phyloP scores from a whole-genome alignment of 2,113 vertebrate species.

The Lonchura striata region DNA sequence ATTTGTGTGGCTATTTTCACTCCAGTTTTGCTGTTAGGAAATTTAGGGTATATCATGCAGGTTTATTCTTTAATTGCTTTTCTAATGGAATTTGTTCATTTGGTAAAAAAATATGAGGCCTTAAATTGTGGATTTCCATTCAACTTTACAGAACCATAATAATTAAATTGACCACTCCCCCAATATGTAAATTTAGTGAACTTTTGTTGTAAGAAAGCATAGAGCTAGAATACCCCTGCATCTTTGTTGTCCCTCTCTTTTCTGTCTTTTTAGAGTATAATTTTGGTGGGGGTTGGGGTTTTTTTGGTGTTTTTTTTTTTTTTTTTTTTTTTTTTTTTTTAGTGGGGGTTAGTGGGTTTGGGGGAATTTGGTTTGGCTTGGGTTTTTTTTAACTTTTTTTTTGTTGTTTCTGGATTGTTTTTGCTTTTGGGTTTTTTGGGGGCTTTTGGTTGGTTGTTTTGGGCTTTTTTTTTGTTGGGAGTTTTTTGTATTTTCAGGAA shows the following conservation, averaged over 20 bases:
- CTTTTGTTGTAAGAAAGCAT: neutral
- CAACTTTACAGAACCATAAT: neutral
- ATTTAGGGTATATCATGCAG: neutral
- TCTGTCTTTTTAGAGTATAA: neutral
- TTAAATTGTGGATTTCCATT: neutral
- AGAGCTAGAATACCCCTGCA: neutral
- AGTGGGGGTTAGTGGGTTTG: rapidly evolving
- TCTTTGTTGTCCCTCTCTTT: neutral
- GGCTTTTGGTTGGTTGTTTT: neutral
- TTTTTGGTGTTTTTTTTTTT: too few species aligned
- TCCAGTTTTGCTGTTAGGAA: neutral
- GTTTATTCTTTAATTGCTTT: neutral
- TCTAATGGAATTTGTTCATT: neutral
- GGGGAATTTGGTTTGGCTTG: neutral
- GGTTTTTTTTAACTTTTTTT: neutral
- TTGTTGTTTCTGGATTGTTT: neutral
- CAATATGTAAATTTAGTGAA: neutral
- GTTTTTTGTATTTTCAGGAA: neutral
- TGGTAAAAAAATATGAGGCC: neutral
- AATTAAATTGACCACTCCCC: neutral
- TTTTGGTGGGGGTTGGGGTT: neutral
- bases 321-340: too few species aligned
- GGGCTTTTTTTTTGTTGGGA: rapidly evolving
- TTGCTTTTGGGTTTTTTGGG: neutral
- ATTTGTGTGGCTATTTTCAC: neutral